These are phyloP conservation scores for Lasioglossum oenotherae DNA, from an alignment of 2,888 invertebrate genomes.

Conservation along the genomic window DNA sequence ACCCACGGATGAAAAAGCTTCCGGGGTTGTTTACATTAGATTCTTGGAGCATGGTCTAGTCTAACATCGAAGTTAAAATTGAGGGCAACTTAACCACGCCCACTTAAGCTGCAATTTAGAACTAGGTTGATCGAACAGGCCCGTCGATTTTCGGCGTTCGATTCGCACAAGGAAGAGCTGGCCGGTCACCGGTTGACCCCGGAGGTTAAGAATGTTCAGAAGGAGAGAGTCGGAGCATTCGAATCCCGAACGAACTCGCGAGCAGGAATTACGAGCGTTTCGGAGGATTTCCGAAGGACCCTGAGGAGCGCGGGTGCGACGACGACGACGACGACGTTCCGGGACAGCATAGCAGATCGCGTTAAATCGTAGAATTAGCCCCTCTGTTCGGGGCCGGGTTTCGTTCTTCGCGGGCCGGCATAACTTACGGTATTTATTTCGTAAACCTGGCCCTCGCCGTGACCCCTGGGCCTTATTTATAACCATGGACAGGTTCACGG, in stretches of 20 bases:
- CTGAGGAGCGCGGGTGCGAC: conserved; percentile 40
- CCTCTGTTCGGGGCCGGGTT: conserved; percentile 54
- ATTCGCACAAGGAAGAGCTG: conserved; percentile 52
- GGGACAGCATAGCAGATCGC: conserved; percentile 75
- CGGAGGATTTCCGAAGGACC: conserved; percentile 38
- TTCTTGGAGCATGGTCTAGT: background rate
- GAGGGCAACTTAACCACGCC: background rate
- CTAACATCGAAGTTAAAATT: background rate
- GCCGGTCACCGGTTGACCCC: conserved; percentile 59
- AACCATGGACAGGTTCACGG: conserved; percentile 77
- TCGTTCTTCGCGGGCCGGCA: conserved; percentile 58
- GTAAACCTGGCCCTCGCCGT: conserved; percentile 75
- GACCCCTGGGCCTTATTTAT: conserved; percentile 78
- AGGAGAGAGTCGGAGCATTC: conserved; percentile 39
- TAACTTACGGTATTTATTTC: conserved; percentile 80
- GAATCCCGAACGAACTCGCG: conserved; percentile 26
- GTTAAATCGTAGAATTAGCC: conserved; percentile 80
- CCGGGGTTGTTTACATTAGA: background rate
- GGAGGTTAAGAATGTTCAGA: conserved; percentile 62
- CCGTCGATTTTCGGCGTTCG: conserved; percentile 50
- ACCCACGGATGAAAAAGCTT: background rate
- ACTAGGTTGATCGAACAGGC: background rate
- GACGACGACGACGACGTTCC: conserved; percentile 34
- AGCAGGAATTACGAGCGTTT: conserved; percentile 65
- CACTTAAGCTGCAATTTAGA: background rate